Conservation (phyloP, 2,797 vertebrate species). For the Squalus acanthias region DNA sequence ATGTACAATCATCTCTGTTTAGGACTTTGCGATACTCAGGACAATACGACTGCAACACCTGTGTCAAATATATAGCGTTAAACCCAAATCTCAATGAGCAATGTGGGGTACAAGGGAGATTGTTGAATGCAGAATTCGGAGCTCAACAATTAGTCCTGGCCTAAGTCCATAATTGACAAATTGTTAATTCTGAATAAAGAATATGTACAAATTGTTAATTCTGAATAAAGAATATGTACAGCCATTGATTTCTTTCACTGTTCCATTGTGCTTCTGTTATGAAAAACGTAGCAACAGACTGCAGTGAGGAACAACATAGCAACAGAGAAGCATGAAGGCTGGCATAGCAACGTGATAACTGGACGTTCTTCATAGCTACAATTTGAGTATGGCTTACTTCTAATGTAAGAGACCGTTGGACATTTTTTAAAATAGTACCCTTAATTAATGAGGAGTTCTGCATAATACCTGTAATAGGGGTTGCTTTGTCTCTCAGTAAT, state of each 20-base stretch:
- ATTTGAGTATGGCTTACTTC: background rate
- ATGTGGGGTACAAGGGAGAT: background rate
- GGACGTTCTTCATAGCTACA: background rate
- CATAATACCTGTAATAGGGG: background rate
- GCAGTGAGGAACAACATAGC: background rate
- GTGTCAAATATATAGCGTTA: background rate
- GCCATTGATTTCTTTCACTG: background rate
- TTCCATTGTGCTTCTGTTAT: background rate
- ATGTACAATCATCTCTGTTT: background rate
- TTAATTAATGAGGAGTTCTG: background rate
- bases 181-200: background rate
- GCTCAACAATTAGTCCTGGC: background rate
- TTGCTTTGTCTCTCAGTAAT: background rate
- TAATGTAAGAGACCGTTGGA: background rate
- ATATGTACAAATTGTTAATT: background rate
- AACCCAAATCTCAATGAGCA: background rate
- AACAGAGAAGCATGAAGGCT: background rate
- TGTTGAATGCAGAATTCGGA: background rate
- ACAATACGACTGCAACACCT: background rate
- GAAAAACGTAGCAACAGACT: background rate
- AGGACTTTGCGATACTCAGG: background rate
- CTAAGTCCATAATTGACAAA: background rate
- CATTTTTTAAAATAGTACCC: background rate
- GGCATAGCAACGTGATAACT: background rate
- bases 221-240: background rate